Base-by-base conservation (phyloP, 2,797 vertebrate genomes). In the Steatocranus sp. region DNA sequence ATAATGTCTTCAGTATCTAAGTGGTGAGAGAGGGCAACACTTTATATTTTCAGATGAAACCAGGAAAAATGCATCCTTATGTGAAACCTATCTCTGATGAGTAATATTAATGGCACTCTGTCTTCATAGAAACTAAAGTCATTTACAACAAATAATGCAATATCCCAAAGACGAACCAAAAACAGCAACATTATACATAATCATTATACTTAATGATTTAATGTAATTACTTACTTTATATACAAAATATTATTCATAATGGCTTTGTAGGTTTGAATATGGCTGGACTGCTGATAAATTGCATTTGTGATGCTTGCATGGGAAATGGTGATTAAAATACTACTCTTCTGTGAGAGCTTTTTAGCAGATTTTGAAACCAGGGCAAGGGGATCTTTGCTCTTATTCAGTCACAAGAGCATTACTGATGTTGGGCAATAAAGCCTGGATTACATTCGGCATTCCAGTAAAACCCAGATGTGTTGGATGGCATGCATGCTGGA, bases 71-170 rank as follows among this genome's bases (percentile, higher is more conserved):
- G 56, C 84, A 87, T 85, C 80, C 50, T 79, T 38, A 79, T 85
- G 79, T 79, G n/a, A 36, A 83, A 73, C 73, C 89, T 75, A 81
- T 76, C 70, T 49, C 53, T 48, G 73, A 73, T 9, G 79, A 78
- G 73, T 83, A 36, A 76, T 85, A 84, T 80, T 91, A 88, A 85
- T 36, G 56, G 32, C 56, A 82, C 78, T 86, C 85, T 90, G 87
- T 93, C 88, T 53, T 90, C 48, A 17, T 68, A 78, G 51, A 63
- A 78, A 81, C 48, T 10, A 49, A 78, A 82, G 75, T 48, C 86
- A 80, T 6, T 53, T 25, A 80, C 20, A 48, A 34, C 83, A 84
- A 88, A 76, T 2, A 43, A 74, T 50, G 9, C 17, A 76, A 18
- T 74, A 74, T 20, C 10, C 49, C 14, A 4, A 25, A 86, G 75